Conservation (phyloP, 2,113 vertebrate genomes). For the Campylomormyrus numenius region DNA sequence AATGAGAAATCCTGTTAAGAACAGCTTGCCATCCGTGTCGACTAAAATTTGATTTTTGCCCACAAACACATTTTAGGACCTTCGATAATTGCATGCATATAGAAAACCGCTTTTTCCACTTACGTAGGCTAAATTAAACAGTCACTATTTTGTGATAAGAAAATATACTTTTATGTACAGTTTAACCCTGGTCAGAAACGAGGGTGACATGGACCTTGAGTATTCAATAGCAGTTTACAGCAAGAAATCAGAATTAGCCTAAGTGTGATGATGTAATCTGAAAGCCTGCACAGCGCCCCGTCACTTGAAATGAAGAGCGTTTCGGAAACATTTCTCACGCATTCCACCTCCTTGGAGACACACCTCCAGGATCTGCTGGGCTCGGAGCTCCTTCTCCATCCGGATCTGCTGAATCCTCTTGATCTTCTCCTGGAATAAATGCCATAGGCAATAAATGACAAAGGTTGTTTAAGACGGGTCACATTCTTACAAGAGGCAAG, state of each 20-base stretch:
- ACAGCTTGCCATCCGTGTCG: conserved; percentile 69
- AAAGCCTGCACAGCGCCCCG: neutral
- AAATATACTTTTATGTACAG: conserved; percentile 64
- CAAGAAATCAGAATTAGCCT: conserved; percentile 69
- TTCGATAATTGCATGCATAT: conserved; percentile 52
- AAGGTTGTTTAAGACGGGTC: neutral
- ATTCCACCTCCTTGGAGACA: conserved; percentile 52
- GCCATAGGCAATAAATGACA: no score
- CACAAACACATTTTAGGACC: conserved; percentile 66
- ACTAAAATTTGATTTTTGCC: conserved; percentile 67
- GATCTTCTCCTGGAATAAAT: conserved; percentile 83
- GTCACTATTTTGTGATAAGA: conserved; percentile 64
- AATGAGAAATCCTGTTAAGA: conserved; percentile 63
- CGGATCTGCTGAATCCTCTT: conserved; percentile 98
- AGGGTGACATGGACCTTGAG: conserved; percentile 62
- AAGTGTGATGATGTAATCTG: neutral
- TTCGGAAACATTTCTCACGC: conserved; percentile 56
- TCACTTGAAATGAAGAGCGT: neutral
- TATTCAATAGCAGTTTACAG: conserved; percentile 67
- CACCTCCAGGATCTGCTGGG: conserved; percentile 98
- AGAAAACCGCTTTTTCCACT: conserved; percentile 48
- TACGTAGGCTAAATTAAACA: conserved; percentile 68
- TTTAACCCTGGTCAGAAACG: conserved; percentile 66
- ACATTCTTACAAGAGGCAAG: neutral
- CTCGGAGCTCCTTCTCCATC: conserved; percentile 97